A percentile compares a stretch with the other conserved stretches of the same genome.
phyloP scores from a whole-genome alignment of 2,888 invertebrate species.

The Eristalis arbustorum region DNA sequence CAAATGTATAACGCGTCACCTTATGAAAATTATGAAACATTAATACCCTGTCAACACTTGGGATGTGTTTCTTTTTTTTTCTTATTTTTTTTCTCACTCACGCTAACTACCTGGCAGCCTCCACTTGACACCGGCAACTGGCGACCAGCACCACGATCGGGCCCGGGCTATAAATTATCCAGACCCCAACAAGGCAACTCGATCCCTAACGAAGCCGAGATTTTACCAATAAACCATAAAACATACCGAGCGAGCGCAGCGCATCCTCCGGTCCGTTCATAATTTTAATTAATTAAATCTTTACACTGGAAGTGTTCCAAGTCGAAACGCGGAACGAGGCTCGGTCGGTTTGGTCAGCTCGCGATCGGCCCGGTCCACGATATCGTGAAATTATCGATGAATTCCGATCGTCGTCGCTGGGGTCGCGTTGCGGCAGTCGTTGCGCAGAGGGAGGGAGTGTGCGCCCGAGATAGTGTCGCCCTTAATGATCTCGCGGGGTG shows the following conservation, averaged over 20 bases:
- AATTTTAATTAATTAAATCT: conserved; percentile 71
- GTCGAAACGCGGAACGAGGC: conserved; percentile 2
- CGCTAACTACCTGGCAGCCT: conserved; percentile 60
- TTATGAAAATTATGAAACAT: conserved; percentile 70
- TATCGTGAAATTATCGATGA: conserved; percentile 57
- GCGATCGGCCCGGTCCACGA: conserved; percentile 3
- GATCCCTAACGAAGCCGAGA: conserved; percentile 34
- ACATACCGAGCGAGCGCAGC: conserved; percentile 53
- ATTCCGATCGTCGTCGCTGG: conserved; percentile 49
- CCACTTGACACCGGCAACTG: conserved; percentile 26
- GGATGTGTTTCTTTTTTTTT: conserved; percentile 23
- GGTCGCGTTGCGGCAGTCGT: background rate
- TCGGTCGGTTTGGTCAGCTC: background rate
- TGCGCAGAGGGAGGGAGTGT: too few relatives aligned
- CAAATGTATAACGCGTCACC: conserved; percentile 70
- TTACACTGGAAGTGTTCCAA: conserved; percentile 61
- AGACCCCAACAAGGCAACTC: conserved; percentile 39
- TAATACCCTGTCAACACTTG: conserved; percentile 70
- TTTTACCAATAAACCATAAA: conserved; percentile 69
- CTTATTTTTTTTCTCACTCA: conserved; percentile 14
- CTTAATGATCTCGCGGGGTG: conserved; percentile 63
- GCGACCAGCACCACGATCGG: background rate
- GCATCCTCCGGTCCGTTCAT: conserved; percentile 60
- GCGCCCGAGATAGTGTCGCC: conserved; percentile 55
- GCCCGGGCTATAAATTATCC: conserved; percentile 58